Base-by-base conservation (phyloP, 1,140 invertebrate genomes). In the Nebria ingens region DNA sequence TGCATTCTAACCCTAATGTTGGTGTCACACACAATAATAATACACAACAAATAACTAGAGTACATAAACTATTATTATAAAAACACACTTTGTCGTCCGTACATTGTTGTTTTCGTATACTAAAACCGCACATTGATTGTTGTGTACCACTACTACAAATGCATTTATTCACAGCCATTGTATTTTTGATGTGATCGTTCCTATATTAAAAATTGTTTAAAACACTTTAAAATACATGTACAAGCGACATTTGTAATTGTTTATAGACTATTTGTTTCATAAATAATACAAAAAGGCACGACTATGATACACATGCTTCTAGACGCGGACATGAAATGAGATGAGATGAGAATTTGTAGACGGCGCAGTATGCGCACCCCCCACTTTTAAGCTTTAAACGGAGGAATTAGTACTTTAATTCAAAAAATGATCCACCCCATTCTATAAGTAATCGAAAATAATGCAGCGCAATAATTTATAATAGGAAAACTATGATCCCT, bases 31-130 rank as follows among this genome's bases (percentile, higher is more conserved):
- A 45, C 40, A 45, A 45, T 45, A 45, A 45, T 12, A 45, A 9
- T 4, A 17, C 40, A 45, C 40, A 45, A 45, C 9, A 45, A 45
- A 45, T 17, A 45, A 45, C 6, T 45, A 45, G 9, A 45, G 40
- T 45, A 17, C 15, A 45, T 45, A 45, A 45, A 45, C 40, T 45
- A 45, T 45, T 45, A n/a, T n/a, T n/a, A n/a, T n/a, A n/a, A n/a
- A n/a, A n/a, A n/a, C n/a, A n/a, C n/a, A n/a, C n/a, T 17, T 12
- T 17, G 9, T 17, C 17, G 40, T 45, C 17, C 40, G 17, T 4
- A 4, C 9, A 45, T 17, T 17, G 9, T 17, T 45, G 40, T 45
- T 45, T 45, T 45, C 40, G 40, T 45, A 45, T 17, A 45, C 15
- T 45, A 45, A 12, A 45, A 45, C 40, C 6, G n/a, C 25, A 34